Percentiles rank a stretch among this genome's conserved stretches.
phyloP scores from a whole-genome alignment of 1,140 invertebrate species.

The Oryctes rhinoceros region DNA sequence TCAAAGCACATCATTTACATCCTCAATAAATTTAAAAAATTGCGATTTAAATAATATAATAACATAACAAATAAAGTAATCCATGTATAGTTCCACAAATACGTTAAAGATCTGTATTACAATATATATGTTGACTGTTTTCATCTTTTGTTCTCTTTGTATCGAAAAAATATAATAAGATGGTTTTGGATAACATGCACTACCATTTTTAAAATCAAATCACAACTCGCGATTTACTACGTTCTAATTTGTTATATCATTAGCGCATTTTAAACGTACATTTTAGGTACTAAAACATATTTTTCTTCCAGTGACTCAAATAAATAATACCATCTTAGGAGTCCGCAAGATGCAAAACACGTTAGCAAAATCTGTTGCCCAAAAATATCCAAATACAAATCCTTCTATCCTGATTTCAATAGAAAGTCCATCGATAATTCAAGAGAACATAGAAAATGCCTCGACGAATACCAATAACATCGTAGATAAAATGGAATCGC shows the following conservation, averaged over 20 bases:
- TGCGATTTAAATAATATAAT: no score
- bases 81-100: no score
- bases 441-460: slow-evolving; percentile 40
- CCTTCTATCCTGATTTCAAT: slow-evolving; percentile 42
- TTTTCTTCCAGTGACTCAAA: slow-evolving; percentile 35
- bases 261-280: not conserved
- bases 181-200: not conserved
- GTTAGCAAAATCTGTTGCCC: slow-evolving; percentile 28
- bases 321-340: slow-evolving; percentile 37
- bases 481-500: slow-evolving; percentile 37
- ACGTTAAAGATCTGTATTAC: no score
- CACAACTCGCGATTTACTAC: not conserved
- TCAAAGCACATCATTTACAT: no score
- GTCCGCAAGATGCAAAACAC: slow-evolving; percentile 38
- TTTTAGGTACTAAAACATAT: not conserved
- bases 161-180: no score
- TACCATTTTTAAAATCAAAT: not conserved
- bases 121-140: no score
- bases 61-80: no score
- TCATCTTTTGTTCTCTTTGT: no score
- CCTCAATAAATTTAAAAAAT: no score
- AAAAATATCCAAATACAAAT: slow-evolving; percentile 36
- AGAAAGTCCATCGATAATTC: slow-evolving; percentile 22
- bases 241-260: not conserved
- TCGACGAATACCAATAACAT: slow-evolving; percentile 28